phyloP scores from a whole-genome alignment of 2,797 vertebrate species.

The Neostethus bicornis region DNA sequence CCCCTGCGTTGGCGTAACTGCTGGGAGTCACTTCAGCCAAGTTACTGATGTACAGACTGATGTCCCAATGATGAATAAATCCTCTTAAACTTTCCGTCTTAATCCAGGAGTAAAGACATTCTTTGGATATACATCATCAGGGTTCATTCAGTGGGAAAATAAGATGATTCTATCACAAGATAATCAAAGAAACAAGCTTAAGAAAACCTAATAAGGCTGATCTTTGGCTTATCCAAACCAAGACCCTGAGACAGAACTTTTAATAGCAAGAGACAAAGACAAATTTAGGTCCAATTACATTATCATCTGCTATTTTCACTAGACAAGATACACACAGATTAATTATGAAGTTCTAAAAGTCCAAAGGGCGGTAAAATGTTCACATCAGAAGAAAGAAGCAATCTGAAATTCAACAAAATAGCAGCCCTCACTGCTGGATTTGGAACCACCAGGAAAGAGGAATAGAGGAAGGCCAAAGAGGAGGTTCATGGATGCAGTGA shows the following conservation, averaged over 20 bases:
- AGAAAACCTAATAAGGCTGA: conserved; percentile 5
- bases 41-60: conserved; percentile 42
- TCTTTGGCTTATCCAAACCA: not conserved
- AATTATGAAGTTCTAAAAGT: no score
- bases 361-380: no score
- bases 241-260: not conserved
- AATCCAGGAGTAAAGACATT: conserved; percentile 41
- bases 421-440: no score
- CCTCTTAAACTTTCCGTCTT: conserved; percentile 31
- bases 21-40: conserved; percentile 18
- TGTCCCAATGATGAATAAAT: conserved; percentile 39
- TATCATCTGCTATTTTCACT: no score
- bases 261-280: no score
- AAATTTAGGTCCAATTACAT: not conserved
- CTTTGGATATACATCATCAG: conserved; percentile 14
- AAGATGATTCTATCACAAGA: conserved; percentile 3
- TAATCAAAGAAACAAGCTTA: conserved; percentile 15
- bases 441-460: no score
- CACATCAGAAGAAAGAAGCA: not conserved
- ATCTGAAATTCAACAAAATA: not conserved
- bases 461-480: no score
- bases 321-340: no score
- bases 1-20: conserved; percentile 21
- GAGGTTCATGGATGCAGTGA: no score
- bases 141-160: conserved; percentile 11